Percentiles rank a stretch among this genome's conserved stretches.
Conservation (phyloP, 2,113 vertebrate genomes). For the Nestor notabilis region DNA sequence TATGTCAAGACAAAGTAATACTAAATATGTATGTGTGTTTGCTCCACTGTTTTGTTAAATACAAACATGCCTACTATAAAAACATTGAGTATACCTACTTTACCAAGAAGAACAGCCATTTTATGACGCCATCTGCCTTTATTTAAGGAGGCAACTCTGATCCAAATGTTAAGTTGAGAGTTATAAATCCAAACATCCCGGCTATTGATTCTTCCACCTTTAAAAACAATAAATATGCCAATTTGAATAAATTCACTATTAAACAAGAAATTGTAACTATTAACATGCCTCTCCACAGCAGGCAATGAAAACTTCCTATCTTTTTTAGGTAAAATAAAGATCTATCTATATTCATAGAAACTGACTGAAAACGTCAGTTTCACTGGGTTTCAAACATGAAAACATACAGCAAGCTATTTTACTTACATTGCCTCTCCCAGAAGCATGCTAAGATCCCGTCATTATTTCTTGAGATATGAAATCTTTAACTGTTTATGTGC, state of each 20-base stretch:
- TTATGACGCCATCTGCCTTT: slow-evolving; percentile 99
- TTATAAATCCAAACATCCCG: slow-evolving; percentile 99
- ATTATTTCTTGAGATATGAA: neutral
- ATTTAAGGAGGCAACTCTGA: slow-evolving; percentile 95
- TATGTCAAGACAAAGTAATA: neutral
- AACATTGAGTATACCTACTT: slow-evolving; percentile 77
- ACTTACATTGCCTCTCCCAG: neutral
- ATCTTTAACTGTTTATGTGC: neutral
- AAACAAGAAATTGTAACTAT: neutral
- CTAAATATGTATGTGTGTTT: neutral
- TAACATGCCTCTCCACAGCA: neutral
- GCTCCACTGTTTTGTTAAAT: neutral
- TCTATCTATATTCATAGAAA: neutral
- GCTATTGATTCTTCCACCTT: slow-evolving; percentile 97
- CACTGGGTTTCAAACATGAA: neutral
- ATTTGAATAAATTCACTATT: neutral
- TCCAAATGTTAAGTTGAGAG: slow-evolving; percentile 98
- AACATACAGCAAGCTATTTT: neutral
- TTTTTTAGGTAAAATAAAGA: neutral
- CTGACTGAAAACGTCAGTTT: neutral
- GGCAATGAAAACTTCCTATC: neutral
- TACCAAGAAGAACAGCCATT: slow-evolving; percentile 96
- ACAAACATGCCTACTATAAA: neutral
- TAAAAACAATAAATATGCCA: neutral
- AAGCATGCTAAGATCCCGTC: neutral